A percentile compares a stretch with the other conserved stretches of the same genome.
phyloP scores from a whole-genome alignment of 1,140 invertebrate species.

The Colletes latitarsis region DNA sequence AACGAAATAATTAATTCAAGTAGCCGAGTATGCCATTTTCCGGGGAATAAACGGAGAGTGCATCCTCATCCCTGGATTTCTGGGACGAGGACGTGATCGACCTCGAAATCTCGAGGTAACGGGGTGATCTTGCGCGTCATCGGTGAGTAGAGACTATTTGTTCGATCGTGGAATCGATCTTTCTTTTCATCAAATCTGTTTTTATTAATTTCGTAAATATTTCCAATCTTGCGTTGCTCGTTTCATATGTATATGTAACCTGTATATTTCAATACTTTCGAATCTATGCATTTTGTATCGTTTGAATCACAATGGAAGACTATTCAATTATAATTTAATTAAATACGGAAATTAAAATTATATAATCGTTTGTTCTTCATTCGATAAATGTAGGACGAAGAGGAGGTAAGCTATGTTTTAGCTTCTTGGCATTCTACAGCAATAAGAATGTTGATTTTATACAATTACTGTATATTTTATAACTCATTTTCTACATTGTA shows the following conservation, averaged over 20 bases:
- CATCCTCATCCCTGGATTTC: conserved; percentile 50
- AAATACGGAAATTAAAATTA: too few relatives aligned
- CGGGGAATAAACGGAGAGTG: conserved; percentile 48
- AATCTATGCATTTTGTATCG: not conserved
- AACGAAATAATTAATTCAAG: conserved; percentile 52
- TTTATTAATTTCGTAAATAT: not conserved
- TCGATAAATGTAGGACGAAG: not conserved
- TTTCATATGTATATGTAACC: too few relatives aligned
- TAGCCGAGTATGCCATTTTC: conserved; percentile 51
- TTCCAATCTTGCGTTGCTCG: too few relatives aligned
- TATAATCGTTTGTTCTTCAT: too few relatives aligned
- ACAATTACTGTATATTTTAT: too few relatives aligned
- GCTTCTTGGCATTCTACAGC: too few relatives aligned
- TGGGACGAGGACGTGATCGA: conserved; percentile 55
- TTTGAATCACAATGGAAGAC: not conserved
- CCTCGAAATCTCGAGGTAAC: conserved; percentile 57
- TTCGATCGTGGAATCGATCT: conserved; percentile 29
- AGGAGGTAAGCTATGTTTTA: not conserved
- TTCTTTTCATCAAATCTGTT: not conserved
- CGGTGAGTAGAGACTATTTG: not conserved
- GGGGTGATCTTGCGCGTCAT: conserved; percentile 49
- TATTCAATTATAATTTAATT: too few relatives aligned
- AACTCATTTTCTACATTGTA: too few relatives aligned
- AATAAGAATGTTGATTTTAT: too few relatives aligned
- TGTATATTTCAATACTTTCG: not conserved